A percentile compares a stretch with the other conserved stretches of the same genome.
phyloP scores from a whole-genome alignment of 2,888 invertebrate genomes.

The Macrosoma leucophasiata region DNA sequence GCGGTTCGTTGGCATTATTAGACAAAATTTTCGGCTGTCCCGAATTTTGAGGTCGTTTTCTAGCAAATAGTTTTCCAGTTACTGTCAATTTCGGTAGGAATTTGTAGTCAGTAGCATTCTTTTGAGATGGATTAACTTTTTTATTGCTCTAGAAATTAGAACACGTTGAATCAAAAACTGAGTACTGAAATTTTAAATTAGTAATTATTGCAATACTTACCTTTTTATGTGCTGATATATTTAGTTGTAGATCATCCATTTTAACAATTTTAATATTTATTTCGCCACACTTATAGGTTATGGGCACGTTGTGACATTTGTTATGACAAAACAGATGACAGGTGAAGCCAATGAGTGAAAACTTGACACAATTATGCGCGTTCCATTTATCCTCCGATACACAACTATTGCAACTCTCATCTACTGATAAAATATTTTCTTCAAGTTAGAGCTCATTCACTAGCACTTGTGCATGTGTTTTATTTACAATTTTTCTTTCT shows the following conservation, averaged over 20 bases:
- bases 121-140: conserved; percentile 34
- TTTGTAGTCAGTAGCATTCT: conserved; percentile 52
- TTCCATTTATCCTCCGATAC: too few species aligned
- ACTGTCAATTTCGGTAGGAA: conserved; percentile 59
- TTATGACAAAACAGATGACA: conserved; percentile 22
- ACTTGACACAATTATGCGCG: too few species aligned
- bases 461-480: too few species aligned
- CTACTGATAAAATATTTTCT: too few species aligned
- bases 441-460: too few species aligned
- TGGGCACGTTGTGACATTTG: conserved; percentile 34
- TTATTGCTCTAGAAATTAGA: conserved; percentile 37
- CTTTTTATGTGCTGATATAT: conserved; percentile 55
- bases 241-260: conserved; percentile 71
- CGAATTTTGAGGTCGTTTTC: conserved; percentile 52
- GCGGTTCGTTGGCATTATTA: conserved; percentile 40
- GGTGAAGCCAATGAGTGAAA: too few species aligned
- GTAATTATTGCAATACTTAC: conserved; percentile 37
- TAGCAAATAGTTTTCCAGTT: conserved; percentile 62
- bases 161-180: too few species aligned
- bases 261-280: conserved; percentile 17
- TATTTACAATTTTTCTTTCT: too few species aligned
- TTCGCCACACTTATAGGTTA: conserved; percentile 41
- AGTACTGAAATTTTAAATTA: too few species aligned
- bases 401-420: too few species aligned
- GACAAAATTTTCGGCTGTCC: conserved; percentile 27